These are phyloP conservation scores for Campaea margaritaria DNA, from an alignment of 2,888 invertebrate genomes.

Conservation along the genomic window DNA sequence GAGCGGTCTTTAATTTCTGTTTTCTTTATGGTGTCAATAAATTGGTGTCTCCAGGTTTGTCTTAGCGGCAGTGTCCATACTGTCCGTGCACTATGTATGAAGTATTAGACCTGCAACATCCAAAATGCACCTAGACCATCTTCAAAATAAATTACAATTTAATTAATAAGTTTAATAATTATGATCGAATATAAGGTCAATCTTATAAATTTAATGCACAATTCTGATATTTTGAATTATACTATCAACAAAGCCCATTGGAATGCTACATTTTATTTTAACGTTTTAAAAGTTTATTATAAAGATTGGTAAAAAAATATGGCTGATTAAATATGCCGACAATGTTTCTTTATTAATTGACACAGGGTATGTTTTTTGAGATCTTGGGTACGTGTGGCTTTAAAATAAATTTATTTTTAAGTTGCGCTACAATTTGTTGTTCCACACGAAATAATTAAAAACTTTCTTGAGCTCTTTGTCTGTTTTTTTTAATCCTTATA, in stretches of 20 bases:
- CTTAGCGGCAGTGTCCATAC: background rate
- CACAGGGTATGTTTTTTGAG: too few relatives aligned
- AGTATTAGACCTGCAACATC: background rate
- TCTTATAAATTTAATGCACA: conserved; percentile 28
- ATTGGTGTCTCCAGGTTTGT: background rate
- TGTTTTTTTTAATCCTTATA: too few relatives aligned
- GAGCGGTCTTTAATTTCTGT: too few relatives aligned
- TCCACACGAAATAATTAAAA: too few relatives aligned
- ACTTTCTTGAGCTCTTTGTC: too few relatives aligned
- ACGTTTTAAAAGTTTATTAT: conserved; percentile 19
- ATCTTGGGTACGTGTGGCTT: too few relatives aligned
- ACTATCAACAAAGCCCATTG: conserved; percentile 39
- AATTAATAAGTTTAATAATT: conserved; percentile 36
- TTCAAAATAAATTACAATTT: conserved; percentile 38
- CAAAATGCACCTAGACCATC: conserved; percentile 18
- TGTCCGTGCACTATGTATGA: background rate
- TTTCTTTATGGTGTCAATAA: background rate
- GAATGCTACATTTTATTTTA: conserved; percentile 39
- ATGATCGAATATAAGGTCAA: conserved; percentile 29
- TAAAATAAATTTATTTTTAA: too few relatives aligned
- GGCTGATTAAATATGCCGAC: conserved; percentile 33
- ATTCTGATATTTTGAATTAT: conserved; percentile 33
- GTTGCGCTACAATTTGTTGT: too few relatives aligned
- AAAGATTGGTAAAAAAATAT: conserved; percentile 40
- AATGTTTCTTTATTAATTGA: conserved; percentile 12